Percentiles rank a stretch among this genome's conserved stretches.
Conservation (phyloP, 2,113 vertebrate genomes). For the Patagioenas fasciata region DNA sequence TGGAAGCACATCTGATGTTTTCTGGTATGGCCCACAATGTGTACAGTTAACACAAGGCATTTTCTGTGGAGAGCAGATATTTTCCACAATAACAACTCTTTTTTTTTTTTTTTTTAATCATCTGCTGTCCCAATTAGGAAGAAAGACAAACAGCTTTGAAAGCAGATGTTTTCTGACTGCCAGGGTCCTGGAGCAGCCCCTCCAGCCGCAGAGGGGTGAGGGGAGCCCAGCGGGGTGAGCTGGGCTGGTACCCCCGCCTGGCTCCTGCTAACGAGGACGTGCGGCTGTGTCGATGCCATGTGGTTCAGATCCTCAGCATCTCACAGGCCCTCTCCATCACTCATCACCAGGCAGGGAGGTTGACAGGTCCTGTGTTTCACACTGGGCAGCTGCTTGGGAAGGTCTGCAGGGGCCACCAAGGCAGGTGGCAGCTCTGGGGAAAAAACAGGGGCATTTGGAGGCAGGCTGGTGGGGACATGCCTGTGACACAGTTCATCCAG, state of each 20-base stretch:
- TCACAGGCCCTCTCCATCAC: neutral
- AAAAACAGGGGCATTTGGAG: neutral
- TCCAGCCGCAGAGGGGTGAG: neutral
- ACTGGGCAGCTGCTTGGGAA: neutral
- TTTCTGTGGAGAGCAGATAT: constrained; percentile 31
- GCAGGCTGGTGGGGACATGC: neutral
- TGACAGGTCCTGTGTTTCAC: neutral
- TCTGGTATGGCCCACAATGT: constrained; percentile 7
- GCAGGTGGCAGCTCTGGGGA: neutral
- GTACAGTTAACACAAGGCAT: neutral
- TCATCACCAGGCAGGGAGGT: accelerated
- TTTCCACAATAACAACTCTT: constrained; percentile 31
- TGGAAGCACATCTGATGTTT: constrained; percentile 49
- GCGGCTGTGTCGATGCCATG: accelerated
- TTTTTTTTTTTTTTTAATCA: neutral
- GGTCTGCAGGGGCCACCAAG: neutral
- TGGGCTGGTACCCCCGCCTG: neutral
- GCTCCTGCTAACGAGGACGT: accelerated
- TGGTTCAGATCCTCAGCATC: neutral
- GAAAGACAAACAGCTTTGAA: neutral
- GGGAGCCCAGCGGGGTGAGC: neutral
- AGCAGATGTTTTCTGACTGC: neutral
- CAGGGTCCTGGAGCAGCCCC: neutral
- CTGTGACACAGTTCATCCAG: neutral
- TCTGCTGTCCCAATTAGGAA: neutral